phyloP scores from a whole-genome alignment of 2,888 invertebrate species.

The Megaustenia siamemsis region DNA sequence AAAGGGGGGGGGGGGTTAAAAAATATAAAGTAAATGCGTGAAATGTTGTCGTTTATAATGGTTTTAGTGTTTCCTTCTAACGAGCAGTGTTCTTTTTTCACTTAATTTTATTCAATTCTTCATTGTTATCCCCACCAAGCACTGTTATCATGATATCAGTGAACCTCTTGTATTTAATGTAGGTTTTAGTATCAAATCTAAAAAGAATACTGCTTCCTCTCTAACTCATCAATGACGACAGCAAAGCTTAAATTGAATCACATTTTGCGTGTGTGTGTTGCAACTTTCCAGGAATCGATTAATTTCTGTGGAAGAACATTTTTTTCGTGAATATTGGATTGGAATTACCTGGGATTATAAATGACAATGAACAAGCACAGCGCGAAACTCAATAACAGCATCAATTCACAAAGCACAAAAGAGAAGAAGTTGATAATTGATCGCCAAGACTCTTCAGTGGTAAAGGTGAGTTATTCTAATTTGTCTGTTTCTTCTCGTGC shows the following conservation, averaged over 20 bases:
- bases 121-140: no score
- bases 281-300: not conserved
- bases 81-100: no score
- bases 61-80: no score
- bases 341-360: not conserved
- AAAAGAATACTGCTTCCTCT: no score
- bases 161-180: no score
- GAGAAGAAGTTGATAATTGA: not conserved
- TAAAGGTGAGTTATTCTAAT: constrained; percentile 13
- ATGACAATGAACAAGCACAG: not conserved
- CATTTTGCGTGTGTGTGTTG: not conserved
- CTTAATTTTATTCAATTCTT: no score
- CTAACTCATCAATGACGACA: no score
- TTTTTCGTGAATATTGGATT: not conserved
- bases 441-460: not conserved
- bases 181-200: no score
- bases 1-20: no score
- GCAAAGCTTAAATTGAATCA: not conserved
- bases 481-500: not conserved
- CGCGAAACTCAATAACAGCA: not conserved
- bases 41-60: no score
- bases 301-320: not conserved
- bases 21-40: no score
- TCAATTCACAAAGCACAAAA: not conserved
- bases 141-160: no score